Base-by-base conservation (phyloP, 2,113 vertebrate genomes). In the Dendropsophus ebraccatus region DNA sequence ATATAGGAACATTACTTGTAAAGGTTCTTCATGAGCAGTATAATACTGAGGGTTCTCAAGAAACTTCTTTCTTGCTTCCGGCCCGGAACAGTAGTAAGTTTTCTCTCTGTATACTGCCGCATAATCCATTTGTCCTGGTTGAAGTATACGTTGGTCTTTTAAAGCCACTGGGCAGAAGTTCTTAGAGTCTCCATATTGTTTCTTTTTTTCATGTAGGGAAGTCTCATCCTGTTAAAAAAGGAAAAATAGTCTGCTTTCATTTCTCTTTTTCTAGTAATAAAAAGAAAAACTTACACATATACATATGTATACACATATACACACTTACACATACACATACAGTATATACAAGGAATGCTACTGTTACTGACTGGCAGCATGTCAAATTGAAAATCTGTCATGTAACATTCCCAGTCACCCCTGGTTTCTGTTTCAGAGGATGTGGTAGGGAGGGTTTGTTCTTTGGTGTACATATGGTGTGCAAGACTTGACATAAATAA, bases 131-230 rank as follows among this genome's bases (percentile, higher is more conserved):
- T 52, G 90, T 88, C 96, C 95, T 45, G 96, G 96, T 21, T 87
- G 89, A 49, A 99, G 94, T 35, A 96, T 85, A 47, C 94, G 95
- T 11, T 92, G 91, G 83, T 95, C 95, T 90, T 96, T 96, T 86
- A 99, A 92, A 89, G 92, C 92, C 87, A 99, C 97, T 4, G 98
- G 96, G 88, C 98, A 99, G 87, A 96, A 99, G 88, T 97, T 92
- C 30, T 92, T 94, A 41, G 96, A 94, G 54, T 99, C 97, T 54
- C 97, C 98, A 82, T 97, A 88, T 23, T 92, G 90, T 72, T 95
- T 96, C 88, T 90, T 94, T 78, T 87, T 93, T 89, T 93, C 92
- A 69, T 88, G 90, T 69, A 3, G 0, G 88, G 54, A 86, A 5
- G 91, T 92, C 91, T 96, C 94, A 89, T 88, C 93, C 95, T 96